A percentile compares a stretch with the other conserved stretches of the same genome.
Conservation (phyloP, 2,797 vertebrate genomes). For the Anguilla pacifica region DNA sequence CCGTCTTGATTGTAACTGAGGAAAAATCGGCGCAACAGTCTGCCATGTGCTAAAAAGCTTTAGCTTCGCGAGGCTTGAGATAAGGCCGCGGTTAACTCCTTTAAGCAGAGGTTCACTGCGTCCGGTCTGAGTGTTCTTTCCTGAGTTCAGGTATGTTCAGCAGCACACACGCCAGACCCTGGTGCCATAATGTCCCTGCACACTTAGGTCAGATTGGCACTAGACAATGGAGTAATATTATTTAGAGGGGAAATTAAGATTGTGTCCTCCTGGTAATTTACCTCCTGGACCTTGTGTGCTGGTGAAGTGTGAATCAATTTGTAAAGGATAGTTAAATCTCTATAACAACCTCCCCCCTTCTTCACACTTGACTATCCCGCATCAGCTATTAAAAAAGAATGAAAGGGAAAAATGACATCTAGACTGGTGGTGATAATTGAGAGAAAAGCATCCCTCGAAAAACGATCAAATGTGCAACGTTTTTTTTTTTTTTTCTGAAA, state of each 20-base stretch:
- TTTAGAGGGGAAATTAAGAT: constrained; percentile 73
- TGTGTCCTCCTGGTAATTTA: constrained; percentile 81
- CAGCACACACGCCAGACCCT: constrained; percentile 23
- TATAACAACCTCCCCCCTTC: constrained; percentile 78
- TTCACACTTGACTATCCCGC: constrained; percentile 76
- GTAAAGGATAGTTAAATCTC: constrained; percentile 82
- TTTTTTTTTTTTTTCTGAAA: constrained; percentile 44
- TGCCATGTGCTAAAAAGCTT: background rate
- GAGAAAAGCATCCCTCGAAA: constrained; percentile 64
- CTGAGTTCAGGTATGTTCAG: constrained; percentile 29
- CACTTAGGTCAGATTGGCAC: constrained; percentile 45
- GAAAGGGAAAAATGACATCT: constrained; percentile 61
- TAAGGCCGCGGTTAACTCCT: constrained; percentile 17
- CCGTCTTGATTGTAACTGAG: background rate
- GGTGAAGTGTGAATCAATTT: constrained; percentile 81
- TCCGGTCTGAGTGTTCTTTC: background rate
- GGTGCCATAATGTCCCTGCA: constrained; percentile 31
- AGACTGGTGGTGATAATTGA: constrained; percentile 72
- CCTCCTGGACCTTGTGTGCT: constrained; percentile 77
- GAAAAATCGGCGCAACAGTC: background rate
- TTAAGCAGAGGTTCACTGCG: constrained; percentile 14
- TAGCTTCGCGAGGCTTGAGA: background rate
- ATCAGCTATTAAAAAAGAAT: constrained; percentile 75
- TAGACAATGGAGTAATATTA: constrained; percentile 58
- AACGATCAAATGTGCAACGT: constrained; percentile 66